These are phyloP conservation scores for Proterorhinus semilunaris DNA, from an alignment of 2,113 vertebrate species.

Conservation along the genomic window DNA sequence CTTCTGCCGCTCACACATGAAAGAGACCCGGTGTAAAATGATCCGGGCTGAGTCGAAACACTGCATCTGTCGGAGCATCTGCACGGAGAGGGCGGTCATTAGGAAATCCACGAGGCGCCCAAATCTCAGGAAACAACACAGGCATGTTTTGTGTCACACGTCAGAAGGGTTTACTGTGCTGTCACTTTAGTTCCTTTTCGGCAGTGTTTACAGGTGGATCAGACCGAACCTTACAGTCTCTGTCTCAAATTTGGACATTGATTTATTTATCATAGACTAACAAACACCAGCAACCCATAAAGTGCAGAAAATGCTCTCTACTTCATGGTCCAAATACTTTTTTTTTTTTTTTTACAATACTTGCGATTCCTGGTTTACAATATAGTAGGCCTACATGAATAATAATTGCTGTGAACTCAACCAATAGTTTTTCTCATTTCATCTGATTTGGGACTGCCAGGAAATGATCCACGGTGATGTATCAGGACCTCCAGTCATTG, in stretches of 20 bases:
- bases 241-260: neutral
- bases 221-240: neutral
- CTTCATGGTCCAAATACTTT: too few species aligned
- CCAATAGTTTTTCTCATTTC: too few species aligned
- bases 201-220: too few species aligned
- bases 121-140: slow-evolving; percentile 13
- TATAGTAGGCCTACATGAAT: too few species aligned
- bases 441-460: too few species aligned
- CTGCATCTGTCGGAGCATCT: slow-evolving; percentile 57
- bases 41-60: slow-evolving; percentile 30
- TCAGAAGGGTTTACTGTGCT: neutral
- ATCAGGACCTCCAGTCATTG: too few species aligned
- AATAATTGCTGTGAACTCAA: too few species aligned
- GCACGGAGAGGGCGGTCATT: slow-evolving; percentile 11
- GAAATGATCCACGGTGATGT: too few species aligned
- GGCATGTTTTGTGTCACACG: slow-evolving; percentile 8
- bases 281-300: too few species aligned
- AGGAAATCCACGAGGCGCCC: slow-evolving; percentile 20
- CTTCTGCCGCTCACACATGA: slow-evolving; percentile 34
- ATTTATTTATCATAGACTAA: neutral
- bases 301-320: too few species aligned
- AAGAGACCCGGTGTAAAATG: slow-evolving; percentile 42
- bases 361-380: too few species aligned
- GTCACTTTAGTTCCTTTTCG: neutral
- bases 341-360: too few species aligned